Percentiles rank a stretch among this genome's conserved stretches.
Evolutionary conservation across 2,888 invertebrate species (phyloP).

Genomic region (Sesia apiformis): DNA sequence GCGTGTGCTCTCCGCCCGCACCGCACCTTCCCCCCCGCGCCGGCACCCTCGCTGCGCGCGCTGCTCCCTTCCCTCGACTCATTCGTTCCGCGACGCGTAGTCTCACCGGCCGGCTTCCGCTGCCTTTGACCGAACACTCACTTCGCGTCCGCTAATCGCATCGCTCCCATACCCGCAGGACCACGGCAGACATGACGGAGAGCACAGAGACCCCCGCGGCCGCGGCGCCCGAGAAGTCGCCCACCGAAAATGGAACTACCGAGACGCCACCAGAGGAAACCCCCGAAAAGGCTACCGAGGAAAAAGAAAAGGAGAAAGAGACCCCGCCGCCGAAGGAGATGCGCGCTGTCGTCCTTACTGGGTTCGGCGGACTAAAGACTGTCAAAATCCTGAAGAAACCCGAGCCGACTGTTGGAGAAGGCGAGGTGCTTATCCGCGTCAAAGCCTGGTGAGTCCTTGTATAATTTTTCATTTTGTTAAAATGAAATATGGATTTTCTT

Average conservation of each 20-base stretch:
- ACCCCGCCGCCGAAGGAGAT: conserved; percentile 83
- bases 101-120: conserved; percentile 58
- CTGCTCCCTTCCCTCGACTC: conserved; percentile 59
- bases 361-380: conserved; percentile 90
- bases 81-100: conserved; percentile 71
- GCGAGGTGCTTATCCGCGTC: conserved; percentile 87
- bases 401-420: conserved; percentile 80
- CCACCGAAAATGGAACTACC: conserved; percentile 66
- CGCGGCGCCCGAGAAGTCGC: conserved; percentile 72
- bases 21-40: conserved; percentile 20
- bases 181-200: conserved; percentile 56
- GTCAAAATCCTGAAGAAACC: conserved; percentile 88
- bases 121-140: conserved; percentile 46
- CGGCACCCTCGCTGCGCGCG: conserved; percentile 42
- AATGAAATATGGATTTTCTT: conserved; percentile 9
- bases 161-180: conserved; percentile 37
- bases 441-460: conserved; percentile 85
- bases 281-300: conserved; percentile 70
- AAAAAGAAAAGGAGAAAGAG: conserved; percentile 65
- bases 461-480: conserved; percentile 9
- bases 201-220: conserved; percentile 67
- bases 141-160: conserved; percentile 51
- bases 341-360: conserved; percentile 88
- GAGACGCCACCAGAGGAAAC: conserved; percentile 65
- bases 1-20: conserved; percentile 18